Evolutionary conservation across 2,113 vertebrate species (phyloP), one percentile per base, ranked within the genome.

Genomic region (Furnarius figulus): DNA sequence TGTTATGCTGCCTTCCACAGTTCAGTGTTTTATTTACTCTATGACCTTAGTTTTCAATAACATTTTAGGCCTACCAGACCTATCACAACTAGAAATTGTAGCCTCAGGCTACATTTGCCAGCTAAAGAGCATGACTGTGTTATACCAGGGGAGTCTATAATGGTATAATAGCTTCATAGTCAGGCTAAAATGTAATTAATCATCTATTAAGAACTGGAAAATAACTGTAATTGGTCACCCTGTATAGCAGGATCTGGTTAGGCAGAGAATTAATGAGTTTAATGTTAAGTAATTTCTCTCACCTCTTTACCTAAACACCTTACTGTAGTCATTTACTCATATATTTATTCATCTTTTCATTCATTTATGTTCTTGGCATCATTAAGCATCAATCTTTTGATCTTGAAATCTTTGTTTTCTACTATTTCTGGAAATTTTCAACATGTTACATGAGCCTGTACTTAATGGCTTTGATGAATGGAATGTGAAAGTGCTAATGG

Each of bases 171-270:
- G 11, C 49, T 87, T 72, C 46, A 83, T 20, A 72, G 58, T 6
- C 42, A 72, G 35, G 23, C 31, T 89, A 90, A 95, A 96, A 86
- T 79, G 24, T 72, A 85, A 92, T 95, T 96, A 89, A 89, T 93
- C 61, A 61, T 62, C 65, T 92, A 42, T 84, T 92, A 90, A 90
- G 52, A 94, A 37, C 37, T 71, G 44, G 23, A 68, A 89, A 92
- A 83, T 49, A 84, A 88, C 71, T 42, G 40, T 53, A 90, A 70
- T 71, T 73, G 75, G 55, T 80, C 72, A 44, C 42, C 23, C 21
- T 28, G 9, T 76, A 53, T 16, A 88, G 63, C 18, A 92, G 47
- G 27, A 93, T 20, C 40, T 86, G 56, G 17, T 86, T 93, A 91
- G 39, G 40, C 81, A 44, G 33, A 80, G 31, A 92, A 82, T 56